A percentile compares a stretch with the other conserved stretches of the same genome.
phyloP scores from a whole-genome alignment of 2,888 invertebrate genomes.

The Drosophila ustulata region DNA sequence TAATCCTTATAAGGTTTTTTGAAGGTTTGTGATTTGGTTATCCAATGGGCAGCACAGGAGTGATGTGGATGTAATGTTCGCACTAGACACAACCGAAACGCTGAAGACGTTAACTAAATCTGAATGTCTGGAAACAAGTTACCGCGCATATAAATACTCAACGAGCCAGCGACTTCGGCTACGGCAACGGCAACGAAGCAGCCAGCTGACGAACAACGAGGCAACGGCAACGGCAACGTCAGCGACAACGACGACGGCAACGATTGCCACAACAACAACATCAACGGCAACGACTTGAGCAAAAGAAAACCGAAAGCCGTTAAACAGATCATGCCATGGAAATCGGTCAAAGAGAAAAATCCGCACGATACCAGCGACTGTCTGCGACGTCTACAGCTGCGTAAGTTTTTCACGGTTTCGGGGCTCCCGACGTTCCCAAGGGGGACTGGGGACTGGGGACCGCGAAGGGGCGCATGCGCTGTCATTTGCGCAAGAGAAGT shows the following conservation, averaged over 20 bases:
- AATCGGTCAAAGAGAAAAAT: slow-evolving; percentile 80
- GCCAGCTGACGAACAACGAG: slow-evolving; percentile 37
- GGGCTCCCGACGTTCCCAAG: neutral
- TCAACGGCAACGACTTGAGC: slow-evolving; percentile 28
- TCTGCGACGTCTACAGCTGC: slow-evolving; percentile 36
- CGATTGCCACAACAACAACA: slow-evolving; percentile 27
- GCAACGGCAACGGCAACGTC: slow-evolving; percentile 16
- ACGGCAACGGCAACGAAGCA: slow-evolving; percentile 11
- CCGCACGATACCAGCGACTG: slow-evolving; percentile 55
- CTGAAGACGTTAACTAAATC: slow-evolving; percentile 82
- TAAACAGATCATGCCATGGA: slow-evolving; percentile 78
- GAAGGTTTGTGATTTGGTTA: slow-evolving; percentile 28
- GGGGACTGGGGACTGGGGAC: neutral
- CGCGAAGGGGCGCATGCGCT: slow-evolving; percentile 5
- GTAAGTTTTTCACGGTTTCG: slow-evolving; percentile 34
- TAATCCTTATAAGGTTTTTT: slow-evolving; percentile 58
- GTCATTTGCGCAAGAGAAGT: slow-evolving; percentile 75
- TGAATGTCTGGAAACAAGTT: slow-evolving; percentile 83
- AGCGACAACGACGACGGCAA: slow-evolving; percentile 21
- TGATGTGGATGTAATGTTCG: slow-evolving; percentile 12
- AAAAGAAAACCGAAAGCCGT: slow-evolving; percentile 77
- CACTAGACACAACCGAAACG: slow-evolving; percentile 69
- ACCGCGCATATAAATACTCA: slow-evolving; percentile 81
- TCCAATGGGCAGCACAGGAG: slow-evolving; percentile 56
- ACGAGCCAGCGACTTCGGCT: slow-evolving; percentile 22